Conservation (phyloP, 2,888 invertebrate genomes). For the Biston betularia region DNA sequence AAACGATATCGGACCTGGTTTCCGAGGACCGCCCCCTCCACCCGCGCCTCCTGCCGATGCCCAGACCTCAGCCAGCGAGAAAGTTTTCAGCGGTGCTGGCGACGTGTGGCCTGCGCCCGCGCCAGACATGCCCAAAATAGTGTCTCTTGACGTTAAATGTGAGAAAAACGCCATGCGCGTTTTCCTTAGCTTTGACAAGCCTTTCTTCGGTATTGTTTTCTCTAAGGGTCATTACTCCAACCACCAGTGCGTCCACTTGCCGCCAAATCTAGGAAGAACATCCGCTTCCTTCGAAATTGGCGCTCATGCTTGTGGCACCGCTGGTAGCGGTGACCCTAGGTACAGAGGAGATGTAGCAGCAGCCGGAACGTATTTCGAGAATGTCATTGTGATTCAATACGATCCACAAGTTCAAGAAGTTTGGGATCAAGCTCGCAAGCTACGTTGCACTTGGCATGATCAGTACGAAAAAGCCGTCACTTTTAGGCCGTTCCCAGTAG, state of each 20-base stretch:
- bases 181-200: conserved; percentile 96
- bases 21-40: conserved; percentile 89
- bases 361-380: conserved; percentile 97
- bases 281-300: conserved; percentile 96
- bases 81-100: conserved; percentile 87
- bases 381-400: conserved; percentile 96
- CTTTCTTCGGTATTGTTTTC: conserved; percentile 98
- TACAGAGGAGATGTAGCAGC: conserved; percentile 95
- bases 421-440: conserved; percentile 97
- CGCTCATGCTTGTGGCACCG: conserved; percentile 96
- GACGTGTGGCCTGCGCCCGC: conserved; percentile 95
- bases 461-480: conserved; percentile 98
- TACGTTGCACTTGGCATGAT: conserved; percentile 98
- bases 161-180: conserved; percentile 98
- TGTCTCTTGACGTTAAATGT: conserved; percentile 96
- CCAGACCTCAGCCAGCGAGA: conserved; percentile 86
- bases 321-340: conserved; percentile 96
- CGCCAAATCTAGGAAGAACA: conserved; percentile 94
- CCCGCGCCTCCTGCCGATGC: conserved; percentile 78
- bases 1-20: conserved; percentile 86
- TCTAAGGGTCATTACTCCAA: conserved; percentile 98
- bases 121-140: conserved; percentile 97
- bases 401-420: conserved; percentile 98
- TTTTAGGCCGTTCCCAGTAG: conserved; percentile 97
- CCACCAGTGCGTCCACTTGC: conserved; percentile 95